Base-by-base conservation (phyloP, 35 echinoderm and acorn worm genomes). In the Ophioderma brevispina region DNA sequence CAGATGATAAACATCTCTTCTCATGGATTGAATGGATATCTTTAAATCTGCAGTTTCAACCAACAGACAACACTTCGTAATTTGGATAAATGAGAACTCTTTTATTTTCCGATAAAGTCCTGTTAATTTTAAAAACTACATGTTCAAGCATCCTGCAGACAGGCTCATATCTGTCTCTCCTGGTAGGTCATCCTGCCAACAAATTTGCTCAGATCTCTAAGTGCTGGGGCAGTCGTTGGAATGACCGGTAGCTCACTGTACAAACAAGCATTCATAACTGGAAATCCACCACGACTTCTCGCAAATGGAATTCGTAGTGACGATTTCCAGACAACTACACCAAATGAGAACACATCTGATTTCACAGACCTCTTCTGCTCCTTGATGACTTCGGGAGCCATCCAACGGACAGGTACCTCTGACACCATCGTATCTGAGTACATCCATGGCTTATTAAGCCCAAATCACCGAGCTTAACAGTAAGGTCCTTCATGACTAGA, bases 361-460 rank as follows among this genome's bases (percentile, higher is more conserved):
- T 82, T 82, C 28, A 41, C 35, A 17, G 80, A 82, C 0, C 28
- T 25, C 37, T 40, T 82, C 37, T 43, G 33, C 17, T 82, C 34
- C 37, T 18, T 41, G 37, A 82, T 82, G 14, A 82, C 80, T 32
- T 82, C 80, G 0, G 80, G 80, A 33, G 80, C 80, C 80, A 82
- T 82, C 80, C 80, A 82, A 0, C 37, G n/a, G 35, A n/a, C 80
- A 82, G 0, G 80, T 41, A 17, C 80, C 80, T 40, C 80, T 6
- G 6, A 70, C 23, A 13, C 59, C 59, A 25, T 70, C 1, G 59
- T 70, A 4, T 70, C 59, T 70, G 59, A 25, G 59, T 70, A 70
- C 5, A 4, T 70, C 59, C 59, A 70, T 18, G 28, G 10, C 59
- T 30, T 70, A 15, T 3, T 3, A 70, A 18, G n/a, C 17, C 59